phyloP scores from a whole-genome alignment of 2,113 vertebrate genomes.

The Oplegnathus fasciatus region DNA sequence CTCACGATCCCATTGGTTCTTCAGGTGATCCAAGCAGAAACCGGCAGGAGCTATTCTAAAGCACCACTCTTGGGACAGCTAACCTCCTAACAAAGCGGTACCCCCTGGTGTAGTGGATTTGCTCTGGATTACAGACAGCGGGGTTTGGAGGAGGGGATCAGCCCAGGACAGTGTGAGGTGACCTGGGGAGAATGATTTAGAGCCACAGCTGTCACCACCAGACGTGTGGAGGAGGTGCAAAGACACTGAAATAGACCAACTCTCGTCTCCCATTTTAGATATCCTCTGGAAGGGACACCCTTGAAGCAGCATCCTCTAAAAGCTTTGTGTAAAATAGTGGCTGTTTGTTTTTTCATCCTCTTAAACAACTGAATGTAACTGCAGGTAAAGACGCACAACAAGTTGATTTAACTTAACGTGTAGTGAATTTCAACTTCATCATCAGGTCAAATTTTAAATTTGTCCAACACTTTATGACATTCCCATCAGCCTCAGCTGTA shows the following conservation, averaged over 20 bases:
- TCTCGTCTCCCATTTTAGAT: slow-evolving; percentile 55
- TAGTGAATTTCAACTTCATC: no score
- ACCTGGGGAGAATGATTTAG: slow-evolving; percentile 53
- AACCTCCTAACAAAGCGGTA: slow-evolving; percentile 22
- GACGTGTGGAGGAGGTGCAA: slow-evolving; percentile 36
- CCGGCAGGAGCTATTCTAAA: background rate
- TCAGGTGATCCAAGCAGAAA: background rate
- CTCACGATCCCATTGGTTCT: background rate
- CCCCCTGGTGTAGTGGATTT: slow-evolving; percentile 19
- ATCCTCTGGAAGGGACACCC: slow-evolving; percentile 48
- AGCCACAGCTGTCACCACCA: slow-evolving; percentile 62
- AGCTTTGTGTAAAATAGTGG: background rate
- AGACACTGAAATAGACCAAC: slow-evolving; percentile 59
- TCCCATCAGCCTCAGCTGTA: no score
- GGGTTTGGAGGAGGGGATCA: slow-evolving; percentile 13
- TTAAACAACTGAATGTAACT: background rate
- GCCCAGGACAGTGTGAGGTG: slow-evolving; percentile 34
- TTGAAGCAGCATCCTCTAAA: slow-evolving; percentile 55
- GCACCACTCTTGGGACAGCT: background rate
- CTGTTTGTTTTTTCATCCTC: slow-evolving; percentile 7
- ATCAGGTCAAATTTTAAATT: background rate
- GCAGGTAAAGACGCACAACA: background rate
- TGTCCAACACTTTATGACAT: background rate
- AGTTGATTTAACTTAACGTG: background rate
- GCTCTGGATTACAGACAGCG: slow-evolving; percentile 37